Base-by-base conservation (phyloP, 1,140 invertebrate species). In the Aphelenchoides avenae region DNA sequence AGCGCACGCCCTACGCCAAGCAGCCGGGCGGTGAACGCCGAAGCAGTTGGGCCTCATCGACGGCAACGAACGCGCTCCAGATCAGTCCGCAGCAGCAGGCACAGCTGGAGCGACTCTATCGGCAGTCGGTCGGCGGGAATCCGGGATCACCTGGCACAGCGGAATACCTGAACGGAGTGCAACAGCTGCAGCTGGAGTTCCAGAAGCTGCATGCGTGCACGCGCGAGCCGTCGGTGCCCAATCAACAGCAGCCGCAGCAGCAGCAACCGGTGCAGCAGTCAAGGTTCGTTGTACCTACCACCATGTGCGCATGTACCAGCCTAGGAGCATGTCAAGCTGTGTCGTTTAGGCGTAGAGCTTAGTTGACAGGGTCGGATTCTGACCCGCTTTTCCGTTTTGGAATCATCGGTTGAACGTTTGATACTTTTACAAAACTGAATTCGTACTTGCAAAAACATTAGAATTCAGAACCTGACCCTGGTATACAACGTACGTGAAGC, bases 111-210 rank as follows among this genome's bases (percentile, higher is more conserved):
- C 44, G 49, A 20, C 29, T 69, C 31, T 69, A 69, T 51, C 22
- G 49, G 11, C 70, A 69, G 41, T 56, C 66, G 9, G 55, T 69
- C 20, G 54, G 68, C 6, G 34, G 40, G 31, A 27, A 43, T 18
- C 20, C 9, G 47, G 42, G 37, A 13, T 13, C 31, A 43, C 18
- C 39, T 52, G 30, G 54, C 54, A 20, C 44, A 37, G 27, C 13
- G 62, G 29, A 69, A 31, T 37, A 57, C 43, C 30, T 68, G 22
- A 40, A 36, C 24, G 43, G 55, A 30, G 60, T 74, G 13, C 68
- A 71, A 41, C 63, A 77, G 42, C 40, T 74, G 36, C 75, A 74
- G 49, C 53, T 57, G 11, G 71, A 74, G 37, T 74, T 74, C 48
- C 71, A 74, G 65, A 58, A 70, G 43, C 44, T 74, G 44, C 51